Conservation (phyloP, 2,888 invertebrate genomes). For the Sericinus montela region DNA sequence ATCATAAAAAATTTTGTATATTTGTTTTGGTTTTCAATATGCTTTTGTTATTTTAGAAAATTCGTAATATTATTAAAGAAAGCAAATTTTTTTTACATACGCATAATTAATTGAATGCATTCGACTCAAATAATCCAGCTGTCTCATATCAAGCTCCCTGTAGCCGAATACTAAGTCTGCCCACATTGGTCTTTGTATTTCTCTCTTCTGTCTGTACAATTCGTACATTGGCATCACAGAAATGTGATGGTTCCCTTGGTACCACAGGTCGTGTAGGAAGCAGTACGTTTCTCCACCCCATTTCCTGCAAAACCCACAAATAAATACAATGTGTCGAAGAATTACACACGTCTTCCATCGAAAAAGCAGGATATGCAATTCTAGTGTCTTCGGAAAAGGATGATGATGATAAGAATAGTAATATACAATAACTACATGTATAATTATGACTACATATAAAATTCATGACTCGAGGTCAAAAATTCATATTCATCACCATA, state of each 20-base stretch:
- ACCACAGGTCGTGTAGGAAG: constrained; percentile 80
- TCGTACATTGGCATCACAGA: constrained; percentile 48
- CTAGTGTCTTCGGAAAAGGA: too few species aligned
- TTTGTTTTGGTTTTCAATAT: too few species aligned
- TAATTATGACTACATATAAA: too few species aligned
- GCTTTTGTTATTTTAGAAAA: too few species aligned
- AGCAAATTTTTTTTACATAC: constrained; percentile 36
- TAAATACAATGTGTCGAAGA: neutral
- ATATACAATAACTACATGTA: too few species aligned
- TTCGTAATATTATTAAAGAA: too few species aligned
- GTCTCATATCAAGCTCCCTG: constrained; percentile 33
- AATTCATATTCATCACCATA: too few species aligned
- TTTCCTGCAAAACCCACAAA: constrained; percentile 61
- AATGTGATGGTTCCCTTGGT: constrained; percentile 62
- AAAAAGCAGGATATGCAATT: too few species aligned
- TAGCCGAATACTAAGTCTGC: constrained; percentile 46
- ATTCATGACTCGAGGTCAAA: too few species aligned
- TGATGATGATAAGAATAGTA: too few species aligned
- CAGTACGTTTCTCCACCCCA: constrained; percentile 82
- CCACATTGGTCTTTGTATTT: constrained; percentile 38
- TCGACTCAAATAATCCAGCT: constrained; percentile 41
- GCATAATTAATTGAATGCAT: constrained; percentile 39
- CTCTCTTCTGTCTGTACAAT: constrained; percentile 30
- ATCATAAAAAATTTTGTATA: too few species aligned
- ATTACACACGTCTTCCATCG: too few species aligned